Conservation (phyloP, 2,888 invertebrate species). For the Thecocarcelia acutangulata region DNA sequence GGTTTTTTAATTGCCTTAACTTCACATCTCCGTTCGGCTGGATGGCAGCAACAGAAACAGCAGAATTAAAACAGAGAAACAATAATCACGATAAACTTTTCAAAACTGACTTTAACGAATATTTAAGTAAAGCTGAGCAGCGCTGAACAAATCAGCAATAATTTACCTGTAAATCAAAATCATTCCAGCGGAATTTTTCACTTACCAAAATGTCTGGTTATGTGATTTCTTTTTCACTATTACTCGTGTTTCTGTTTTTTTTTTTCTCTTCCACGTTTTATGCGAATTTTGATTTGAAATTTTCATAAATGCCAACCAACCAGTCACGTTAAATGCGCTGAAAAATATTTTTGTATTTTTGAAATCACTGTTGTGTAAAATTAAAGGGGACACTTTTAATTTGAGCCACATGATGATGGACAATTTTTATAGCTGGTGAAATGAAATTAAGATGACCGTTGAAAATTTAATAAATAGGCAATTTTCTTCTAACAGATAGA, state of each 20-base stretch:
- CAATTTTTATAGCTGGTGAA: not conserved
- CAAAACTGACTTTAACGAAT: not conserved
- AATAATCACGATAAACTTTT: too few species aligned
- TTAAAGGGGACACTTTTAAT: constrained; percentile 52
- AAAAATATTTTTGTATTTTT: constrained; percentile 32
- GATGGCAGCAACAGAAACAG: constrained; percentile 11
- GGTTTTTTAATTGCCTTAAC: constrained; percentile 38
- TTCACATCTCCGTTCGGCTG: constrained; percentile 9
- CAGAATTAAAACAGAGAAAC: not conserved
- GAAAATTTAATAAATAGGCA: not conserved
- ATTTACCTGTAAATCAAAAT: not conserved
- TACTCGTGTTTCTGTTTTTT: too few species aligned
- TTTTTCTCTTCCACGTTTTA: constrained; percentile 12
- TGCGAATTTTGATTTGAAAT: constrained; percentile 27
- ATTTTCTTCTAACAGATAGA: too few species aligned
- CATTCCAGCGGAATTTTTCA: constrained; percentile 19
- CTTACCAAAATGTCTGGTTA: constrained; percentile 20
- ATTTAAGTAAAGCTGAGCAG: not conserved
- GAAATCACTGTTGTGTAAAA: constrained; percentile 39
- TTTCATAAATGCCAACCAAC: constrained; percentile 13
- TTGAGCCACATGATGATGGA: constrained; percentile 23
- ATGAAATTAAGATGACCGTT: constrained; percentile 13
- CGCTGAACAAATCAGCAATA: constrained; percentile 14
- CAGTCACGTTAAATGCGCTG: constrained; percentile 2
- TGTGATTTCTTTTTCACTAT: not conserved